Conservation (phyloP, 2,797 vertebrate species). For the Nyctalus aviator region DNA sequence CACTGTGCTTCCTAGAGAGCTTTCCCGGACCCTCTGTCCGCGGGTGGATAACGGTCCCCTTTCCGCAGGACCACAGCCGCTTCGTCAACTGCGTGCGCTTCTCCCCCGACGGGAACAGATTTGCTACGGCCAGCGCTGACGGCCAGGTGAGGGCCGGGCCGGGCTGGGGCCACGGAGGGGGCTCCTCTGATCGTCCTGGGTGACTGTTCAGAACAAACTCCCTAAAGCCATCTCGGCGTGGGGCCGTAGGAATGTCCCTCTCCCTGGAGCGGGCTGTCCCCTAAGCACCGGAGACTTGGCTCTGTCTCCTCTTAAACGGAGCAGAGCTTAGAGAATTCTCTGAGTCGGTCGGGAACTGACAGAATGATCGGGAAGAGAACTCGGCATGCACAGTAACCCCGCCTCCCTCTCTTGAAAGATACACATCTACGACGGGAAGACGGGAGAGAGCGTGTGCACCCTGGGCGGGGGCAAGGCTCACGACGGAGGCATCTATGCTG, state of each 20-base stretch:
- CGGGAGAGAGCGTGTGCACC: constrained; percentile 88
- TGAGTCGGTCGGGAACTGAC: fast-evolving
- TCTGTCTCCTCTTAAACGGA: not conserved
- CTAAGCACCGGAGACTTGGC: not conserved
- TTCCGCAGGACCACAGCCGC: constrained; percentile 91
- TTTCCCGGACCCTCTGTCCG: no score
- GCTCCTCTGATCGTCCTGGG: not conserved
- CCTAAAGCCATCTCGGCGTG: not conserved
- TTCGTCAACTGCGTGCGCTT: constrained; percentile 98
- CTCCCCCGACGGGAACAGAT: constrained; percentile 94
- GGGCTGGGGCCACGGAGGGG: not conserved
- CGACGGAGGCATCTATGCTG: constrained; percentile 96
- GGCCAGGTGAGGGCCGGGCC: constrained; percentile 90
- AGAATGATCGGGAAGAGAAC: not conserved
- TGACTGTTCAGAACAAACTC: not conserved
- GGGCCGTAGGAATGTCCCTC: not conserved
- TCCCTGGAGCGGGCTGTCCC: not conserved
- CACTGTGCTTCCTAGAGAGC: fast-evolving
- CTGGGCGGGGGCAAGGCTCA: constrained; percentile 95
- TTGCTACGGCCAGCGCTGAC: constrained; percentile 94
- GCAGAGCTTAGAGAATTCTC: not conserved
- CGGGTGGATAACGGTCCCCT: not conserved
- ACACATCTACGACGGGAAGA: constrained; percentile 93
- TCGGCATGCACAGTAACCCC: fast-evolving
- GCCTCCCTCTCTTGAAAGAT: constrained; percentile 88